Evolutionary conservation across 2,888 invertebrate genomes (phyloP).

Genomic region (Aethes cnicana): DNA sequence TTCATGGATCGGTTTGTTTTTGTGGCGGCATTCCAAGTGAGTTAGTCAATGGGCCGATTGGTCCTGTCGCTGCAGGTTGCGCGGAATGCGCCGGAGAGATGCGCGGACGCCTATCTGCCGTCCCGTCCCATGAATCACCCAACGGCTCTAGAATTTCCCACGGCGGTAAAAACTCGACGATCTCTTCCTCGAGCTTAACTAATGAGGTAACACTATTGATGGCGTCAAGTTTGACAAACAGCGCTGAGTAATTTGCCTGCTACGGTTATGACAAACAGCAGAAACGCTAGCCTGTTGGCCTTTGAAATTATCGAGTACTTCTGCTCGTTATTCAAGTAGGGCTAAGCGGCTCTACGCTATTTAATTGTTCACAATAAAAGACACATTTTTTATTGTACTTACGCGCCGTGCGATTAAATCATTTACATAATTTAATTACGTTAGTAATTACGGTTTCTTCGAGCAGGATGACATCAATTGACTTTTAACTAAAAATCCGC

Average conservation of each 20-base stretch:
- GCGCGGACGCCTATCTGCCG: neutral
- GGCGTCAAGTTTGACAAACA: neutral
- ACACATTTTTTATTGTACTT: too few species aligned
- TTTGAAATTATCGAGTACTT: constrained; percentile 1
- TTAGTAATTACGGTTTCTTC: too few species aligned
- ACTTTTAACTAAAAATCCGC: too few species aligned
- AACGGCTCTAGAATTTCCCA: neutral
- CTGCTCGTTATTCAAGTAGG: constrained; percentile 1
- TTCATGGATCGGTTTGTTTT: constrained; percentile 1
- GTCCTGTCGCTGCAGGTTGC: neutral
- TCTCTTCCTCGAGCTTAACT: neutral
- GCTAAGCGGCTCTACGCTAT: too few species aligned
- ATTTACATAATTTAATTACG: too few species aligned
- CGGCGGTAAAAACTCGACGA: neutral
- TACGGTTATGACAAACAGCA: neutral
- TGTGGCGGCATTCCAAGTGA: constrained; percentile 3
- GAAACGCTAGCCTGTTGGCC: neutral
- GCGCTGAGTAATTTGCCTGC: constrained; percentile 1
- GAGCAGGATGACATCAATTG: too few species aligned
- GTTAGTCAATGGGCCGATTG: neutral
- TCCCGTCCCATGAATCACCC: neutral
- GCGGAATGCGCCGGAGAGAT: neutral
- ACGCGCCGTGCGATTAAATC: too few species aligned
- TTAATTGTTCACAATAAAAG: too few species aligned
- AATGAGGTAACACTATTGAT: neutral